These are phyloP conservation scores for Hyles lineata DNA, from an alignment of 2,888 invertebrate species.

Conservation along the genomic window DNA sequence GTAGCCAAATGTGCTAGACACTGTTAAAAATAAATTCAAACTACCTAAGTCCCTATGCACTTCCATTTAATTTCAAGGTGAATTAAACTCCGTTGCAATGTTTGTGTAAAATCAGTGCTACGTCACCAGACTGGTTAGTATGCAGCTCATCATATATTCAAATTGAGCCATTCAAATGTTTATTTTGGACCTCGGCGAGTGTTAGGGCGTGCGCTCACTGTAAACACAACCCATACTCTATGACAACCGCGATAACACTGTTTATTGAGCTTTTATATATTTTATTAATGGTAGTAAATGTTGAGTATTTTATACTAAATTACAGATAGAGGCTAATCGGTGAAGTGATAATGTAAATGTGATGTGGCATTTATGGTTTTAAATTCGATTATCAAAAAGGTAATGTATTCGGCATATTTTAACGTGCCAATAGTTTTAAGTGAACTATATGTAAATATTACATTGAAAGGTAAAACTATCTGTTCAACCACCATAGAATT, in stretches of 20 bases:
- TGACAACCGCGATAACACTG: neutral
- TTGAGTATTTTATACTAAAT: neutral
- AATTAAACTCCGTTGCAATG: conserved; percentile 32
- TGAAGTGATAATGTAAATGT: no score
- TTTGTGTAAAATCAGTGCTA: conserved; percentile 44
- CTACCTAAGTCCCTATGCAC: neutral
- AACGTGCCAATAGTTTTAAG: no score
- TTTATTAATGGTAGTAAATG: neutral
- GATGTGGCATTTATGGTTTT: no score
- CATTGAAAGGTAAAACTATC: no score
- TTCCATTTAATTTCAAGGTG: neutral
- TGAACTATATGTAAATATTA: no score
- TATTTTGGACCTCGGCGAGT: conserved; percentile 41
- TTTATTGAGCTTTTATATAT: conserved; percentile 12
- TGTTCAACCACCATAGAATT: no score
- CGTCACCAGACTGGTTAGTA: conserved; percentile 26
- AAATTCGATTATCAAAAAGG: no score
- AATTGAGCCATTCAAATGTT: conserved; percentile 63
- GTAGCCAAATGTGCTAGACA: no score
- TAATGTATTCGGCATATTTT: no score
- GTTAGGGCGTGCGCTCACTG: conserved; percentile 45
- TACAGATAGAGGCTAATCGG: no score
- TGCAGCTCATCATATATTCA: conserved; percentile 46
- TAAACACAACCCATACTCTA: conserved; percentile 8
- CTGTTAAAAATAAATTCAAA: no score